Base-by-base conservation (phyloP, 2,113 vertebrate species). In the Tautogolabrus adspersus region DNA sequence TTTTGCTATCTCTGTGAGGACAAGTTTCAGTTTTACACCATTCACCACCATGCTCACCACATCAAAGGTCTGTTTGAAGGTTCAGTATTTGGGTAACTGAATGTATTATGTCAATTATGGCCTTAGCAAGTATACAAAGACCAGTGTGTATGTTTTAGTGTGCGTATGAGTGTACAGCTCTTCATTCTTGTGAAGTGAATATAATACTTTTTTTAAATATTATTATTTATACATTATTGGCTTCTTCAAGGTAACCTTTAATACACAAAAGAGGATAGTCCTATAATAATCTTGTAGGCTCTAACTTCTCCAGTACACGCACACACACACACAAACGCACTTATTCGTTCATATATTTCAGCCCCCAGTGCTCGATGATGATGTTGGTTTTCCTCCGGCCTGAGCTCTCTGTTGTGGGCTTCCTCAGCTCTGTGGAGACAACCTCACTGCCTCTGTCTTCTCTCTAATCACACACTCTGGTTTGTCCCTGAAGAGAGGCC, bases 381-480 rank as follows among this genome's bases (percentile, higher is more conserved):
- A 49, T 74, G 66, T 72, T 82, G 86, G 76, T 88, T 90, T 89
- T 75, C 69, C 59, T 63, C 76, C 46, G 61, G 79, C 42, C 72
- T 66, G 55, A 79, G 62, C 37, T 42, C 64, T 89, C 69, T 89
- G 75, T 88, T 89, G 85, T 89, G 87, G 88, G 44, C 63, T 77
- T 77, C 66, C 69, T 73, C 62, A 1, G 56, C 71, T 34, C 54
- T 60, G 69, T 67, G 66, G 66, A 66, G 59, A 22, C 65, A 83
- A 75, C 79, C 59, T 85, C 81, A 66, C 58, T 86, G 60, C 34
- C 67, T 67, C 72, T 77, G 82, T 79, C 90, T 88, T 90, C 57
- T 91, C 89, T 90, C 54, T 91, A 92, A 92, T 92, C 88, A 91
- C 19, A 56, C 40, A 42, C 73, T 83, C 61, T 55, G 76, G 82